A percentile compares a stretch with the other conserved stretches of the same genome.
These are phyloP conservation scores for Sebastes nivosus DNA, from an alignment of 2,797 vertebrate genomes.

Conservation along the genomic window DNA sequence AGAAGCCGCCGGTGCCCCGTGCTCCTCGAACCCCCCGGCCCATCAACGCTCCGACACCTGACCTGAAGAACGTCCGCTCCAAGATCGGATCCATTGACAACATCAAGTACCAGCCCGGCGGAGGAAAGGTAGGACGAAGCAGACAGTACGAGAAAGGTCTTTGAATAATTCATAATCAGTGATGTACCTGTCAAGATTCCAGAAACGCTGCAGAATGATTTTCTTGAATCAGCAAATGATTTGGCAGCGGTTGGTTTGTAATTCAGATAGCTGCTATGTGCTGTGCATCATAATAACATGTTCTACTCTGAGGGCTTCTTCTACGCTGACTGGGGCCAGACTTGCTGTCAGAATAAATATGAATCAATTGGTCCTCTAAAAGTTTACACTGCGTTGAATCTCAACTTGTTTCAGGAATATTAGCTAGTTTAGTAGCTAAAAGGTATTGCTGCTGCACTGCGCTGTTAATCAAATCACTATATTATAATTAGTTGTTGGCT, in stretches of 20 bases:
- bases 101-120: constrained; percentile 98
- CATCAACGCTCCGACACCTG: constrained; percentile 82
- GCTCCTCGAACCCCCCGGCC: constrained; percentile 78
- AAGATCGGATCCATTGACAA: constrained; percentile 99
- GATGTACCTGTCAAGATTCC: neutral
- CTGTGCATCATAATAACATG: neutral
- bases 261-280: neutral
- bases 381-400: neutral
- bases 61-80: constrained; percentile 93
- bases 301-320: neutral
- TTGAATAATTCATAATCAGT: neutral
- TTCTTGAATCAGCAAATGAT: constrained; percentile 4
- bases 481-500: neutral
- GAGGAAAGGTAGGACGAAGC: constrained; percentile 90
- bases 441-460: too few species aligned
- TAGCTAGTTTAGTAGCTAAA: too few species aligned
- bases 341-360: neutral
- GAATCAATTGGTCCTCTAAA: neutral
- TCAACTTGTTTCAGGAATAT: neutral
- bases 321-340: neutral
- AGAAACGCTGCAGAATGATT: neutral
- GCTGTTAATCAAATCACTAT: too few species aligned
- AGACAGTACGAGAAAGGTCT: neutral
- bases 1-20: constrained; percentile 81
- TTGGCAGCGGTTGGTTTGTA: neutral